Percentiles rank a stretch among this genome's conserved stretches.
These are phyloP conservation scores for Pangasius larnaudii DNA, from an alignment of 2,797 vertebrate genomes.

Conservation along the genomic window DNA sequence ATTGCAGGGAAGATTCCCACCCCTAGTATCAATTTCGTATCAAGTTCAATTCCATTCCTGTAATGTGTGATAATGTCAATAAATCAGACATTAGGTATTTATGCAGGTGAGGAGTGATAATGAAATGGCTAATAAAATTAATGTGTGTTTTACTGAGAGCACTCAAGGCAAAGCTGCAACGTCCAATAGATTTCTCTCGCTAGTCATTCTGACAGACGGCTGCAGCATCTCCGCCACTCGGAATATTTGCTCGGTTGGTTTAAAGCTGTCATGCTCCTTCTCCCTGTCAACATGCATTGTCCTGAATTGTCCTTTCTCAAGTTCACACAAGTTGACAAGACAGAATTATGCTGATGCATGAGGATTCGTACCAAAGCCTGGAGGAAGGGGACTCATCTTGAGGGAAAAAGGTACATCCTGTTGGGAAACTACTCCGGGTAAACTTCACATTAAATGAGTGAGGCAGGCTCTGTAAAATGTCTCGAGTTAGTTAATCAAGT, in stretches of 20 bases:
- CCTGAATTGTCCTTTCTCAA: conserved; percentile 20
- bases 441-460: conserved; percentile 22
- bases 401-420: conserved; percentile 12
- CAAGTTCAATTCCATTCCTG: background rate
- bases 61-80: background rate
- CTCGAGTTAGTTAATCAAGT: conserved; percentile 5
- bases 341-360: conserved; percentile 14
- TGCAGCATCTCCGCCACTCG: background rate
- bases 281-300: conserved; percentile 23
- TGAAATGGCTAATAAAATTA: conserved; percentile 12
- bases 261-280: conserved; percentile 9
- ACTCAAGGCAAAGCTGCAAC: background rate
- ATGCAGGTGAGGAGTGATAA: background rate
- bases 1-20: background rate
- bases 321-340: conserved; percentile 10
- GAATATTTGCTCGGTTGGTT: conserved; percentile 23
- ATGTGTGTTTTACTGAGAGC: background rate
- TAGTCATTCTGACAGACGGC: conserved; percentile 19
- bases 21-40: background rate
- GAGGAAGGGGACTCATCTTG: conserved; percentile 23
- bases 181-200: background rate
- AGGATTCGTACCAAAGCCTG: background rate
- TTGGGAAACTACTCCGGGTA: conserved; percentile 36
- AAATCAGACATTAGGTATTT: background rate
- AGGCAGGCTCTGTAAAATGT: background rate